phyloP scores from a whole-genome alignment of 2,113 vertebrate species.

The Daphoenositta chrysoptera region DNA sequence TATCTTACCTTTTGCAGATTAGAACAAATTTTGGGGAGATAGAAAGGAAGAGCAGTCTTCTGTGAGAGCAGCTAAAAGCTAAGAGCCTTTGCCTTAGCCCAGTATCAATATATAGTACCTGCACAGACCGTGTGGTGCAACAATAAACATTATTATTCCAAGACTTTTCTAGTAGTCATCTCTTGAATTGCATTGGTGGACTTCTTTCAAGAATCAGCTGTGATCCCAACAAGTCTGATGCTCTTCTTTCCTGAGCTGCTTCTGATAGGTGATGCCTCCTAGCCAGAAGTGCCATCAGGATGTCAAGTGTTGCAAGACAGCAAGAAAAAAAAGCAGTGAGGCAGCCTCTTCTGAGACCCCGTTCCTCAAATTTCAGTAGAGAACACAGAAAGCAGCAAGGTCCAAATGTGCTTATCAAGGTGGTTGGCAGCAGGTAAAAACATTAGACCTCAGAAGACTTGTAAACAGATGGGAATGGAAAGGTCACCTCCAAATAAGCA shows the following conservation, averaged over 20 bases:
- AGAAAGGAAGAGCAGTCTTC: neutral
- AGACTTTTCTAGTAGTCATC: neutral
- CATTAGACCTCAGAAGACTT: neutral
- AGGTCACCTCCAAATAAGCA: slow-evolving; percentile 16
- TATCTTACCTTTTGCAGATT: neutral
- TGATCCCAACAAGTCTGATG: neutral
- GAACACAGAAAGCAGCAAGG: neutral
- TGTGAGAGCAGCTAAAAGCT: neutral
- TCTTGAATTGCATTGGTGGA: neutral
- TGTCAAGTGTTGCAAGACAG: neutral
- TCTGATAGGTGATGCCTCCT: neutral
- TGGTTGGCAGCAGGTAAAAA: neutral
- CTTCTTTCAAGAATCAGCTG: neutral
- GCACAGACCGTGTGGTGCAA: neutral
- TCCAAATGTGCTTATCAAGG: neutral
- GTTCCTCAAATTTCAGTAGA: neutral
- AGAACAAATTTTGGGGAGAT: neutral
- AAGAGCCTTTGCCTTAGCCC: neutral
- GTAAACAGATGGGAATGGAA: neutral
- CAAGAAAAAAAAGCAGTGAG: neutral
- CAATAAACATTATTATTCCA: neutral
- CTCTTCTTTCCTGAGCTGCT: neutral
- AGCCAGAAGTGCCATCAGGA: neutral
- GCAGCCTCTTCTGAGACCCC: neutral
- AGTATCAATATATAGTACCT: neutral